A percentile compares a stretch with the other conserved stretches of the same genome.
phyloP scores from a whole-genome alignment of 2,113 vertebrate genomes.

The Phainopepla nitens region DNA sequence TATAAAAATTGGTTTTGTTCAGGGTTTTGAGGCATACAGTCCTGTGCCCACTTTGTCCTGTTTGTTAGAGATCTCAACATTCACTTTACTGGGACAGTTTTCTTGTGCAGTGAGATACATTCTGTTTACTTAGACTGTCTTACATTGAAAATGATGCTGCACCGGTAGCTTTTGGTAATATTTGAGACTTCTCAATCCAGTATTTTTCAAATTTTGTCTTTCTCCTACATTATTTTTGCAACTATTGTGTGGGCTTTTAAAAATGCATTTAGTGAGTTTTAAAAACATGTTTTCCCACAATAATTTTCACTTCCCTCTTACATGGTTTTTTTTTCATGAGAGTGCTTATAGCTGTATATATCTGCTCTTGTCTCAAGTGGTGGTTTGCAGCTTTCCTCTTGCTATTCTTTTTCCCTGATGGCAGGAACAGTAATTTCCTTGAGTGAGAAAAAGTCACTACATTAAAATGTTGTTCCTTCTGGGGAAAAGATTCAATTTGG shows the following conservation, averaged over 20 bases:
- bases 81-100: neutral
- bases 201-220: neutral
- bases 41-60: neutral
- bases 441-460: neutral
- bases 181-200: neutral
- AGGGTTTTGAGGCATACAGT: neutral
- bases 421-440: neutral
- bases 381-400: neutral
- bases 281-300: neutral
- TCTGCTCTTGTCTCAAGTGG: neutral
- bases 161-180: neutral
- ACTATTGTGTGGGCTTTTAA: neutral
- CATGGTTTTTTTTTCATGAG: neutral
- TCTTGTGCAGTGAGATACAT: neutral
- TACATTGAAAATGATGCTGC: neutral
- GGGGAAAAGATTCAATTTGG: neutral
- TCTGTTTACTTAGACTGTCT: neutral
- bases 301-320: neutral
- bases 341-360: neutral
- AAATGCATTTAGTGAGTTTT: neutral
- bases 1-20: neutral
- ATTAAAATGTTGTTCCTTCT: neutral
- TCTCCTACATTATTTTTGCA: neutral
- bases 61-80: neutral
- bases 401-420: neutral